These are phyloP conservation scores for Idaea biselata DNA, from an alignment of 2,888 invertebrate species.

Conservation along the genomic window DNA sequence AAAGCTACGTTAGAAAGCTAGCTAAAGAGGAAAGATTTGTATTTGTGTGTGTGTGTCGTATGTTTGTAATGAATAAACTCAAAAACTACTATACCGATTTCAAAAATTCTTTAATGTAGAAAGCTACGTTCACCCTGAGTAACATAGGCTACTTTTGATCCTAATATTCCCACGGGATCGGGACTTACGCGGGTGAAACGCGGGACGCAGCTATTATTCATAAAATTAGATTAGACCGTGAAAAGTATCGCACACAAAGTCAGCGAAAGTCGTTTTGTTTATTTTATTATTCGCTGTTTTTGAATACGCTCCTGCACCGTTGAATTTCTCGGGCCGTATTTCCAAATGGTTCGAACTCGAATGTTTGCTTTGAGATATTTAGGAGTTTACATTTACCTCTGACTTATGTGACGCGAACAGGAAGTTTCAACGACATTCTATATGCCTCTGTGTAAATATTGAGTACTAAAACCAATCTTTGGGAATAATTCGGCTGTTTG, in stretches of 20 bases:
- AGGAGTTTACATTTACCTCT: constrained; percentile 41
- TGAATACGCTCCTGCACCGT: constrained; percentile 9
- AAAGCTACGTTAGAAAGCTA: too few species aligned
- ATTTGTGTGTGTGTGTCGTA: too few species aligned
- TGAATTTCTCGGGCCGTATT: constrained; percentile 52
- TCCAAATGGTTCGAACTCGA: constrained; percentile 51
- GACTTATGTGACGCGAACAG: constrained; percentile 36
- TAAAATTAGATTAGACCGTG: background rate
- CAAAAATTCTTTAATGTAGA: too few species aligned
- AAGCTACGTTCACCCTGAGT: too few species aligned
- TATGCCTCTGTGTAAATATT: constrained; percentile 18
- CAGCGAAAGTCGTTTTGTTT: background rate
- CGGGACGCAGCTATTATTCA: background rate
- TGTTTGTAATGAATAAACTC: too few species aligned
- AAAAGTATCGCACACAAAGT: background rate
- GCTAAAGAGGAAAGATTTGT: too few species aligned
- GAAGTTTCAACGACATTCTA: constrained; percentile 22
- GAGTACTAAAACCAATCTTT: constrained; percentile 16
- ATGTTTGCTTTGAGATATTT: constrained; percentile 65
- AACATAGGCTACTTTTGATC: too few species aligned
- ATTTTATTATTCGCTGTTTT: background rate
- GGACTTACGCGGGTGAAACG: too few species aligned
- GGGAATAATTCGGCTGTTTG: constrained; percentile 3
- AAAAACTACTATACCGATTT: too few species aligned
- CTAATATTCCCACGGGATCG: too few species aligned